Percentiles rank a stretch among this genome's conserved stretches.
These are phyloP conservation scores for Drosophila bifasciata DNA, from an alignment of 1,140 invertebrate genomes.

Conservation along the genomic window DNA sequence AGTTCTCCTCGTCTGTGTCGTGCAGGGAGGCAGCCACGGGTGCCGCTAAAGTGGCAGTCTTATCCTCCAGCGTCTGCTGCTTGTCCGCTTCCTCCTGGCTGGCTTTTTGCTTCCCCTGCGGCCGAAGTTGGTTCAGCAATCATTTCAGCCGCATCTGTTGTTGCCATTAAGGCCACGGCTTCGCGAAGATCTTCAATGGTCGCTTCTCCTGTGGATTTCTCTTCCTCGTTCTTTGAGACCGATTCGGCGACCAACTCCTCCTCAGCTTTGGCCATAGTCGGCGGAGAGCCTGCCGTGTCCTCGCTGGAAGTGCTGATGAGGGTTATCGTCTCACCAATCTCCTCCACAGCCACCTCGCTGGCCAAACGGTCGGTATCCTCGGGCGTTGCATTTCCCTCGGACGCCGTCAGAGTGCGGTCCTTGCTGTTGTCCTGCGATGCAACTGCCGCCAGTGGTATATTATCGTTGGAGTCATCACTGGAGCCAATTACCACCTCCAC, in stretches of 20 bases:
- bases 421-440: constrained; percentile 65
- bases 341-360: constrained; percentile 52
- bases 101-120: constrained; percentile 2
- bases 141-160: not conserved
- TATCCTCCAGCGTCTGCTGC: constrained; percentile 13
- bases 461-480: constrained; percentile 76
- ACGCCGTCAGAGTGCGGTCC: constrained; percentile 33
- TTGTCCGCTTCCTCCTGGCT: constrained; percentile 36
- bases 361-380: constrained; percentile 41
- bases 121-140: not conserved
- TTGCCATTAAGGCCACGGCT: not conserved
- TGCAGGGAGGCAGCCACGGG: constrained; percentile 56
- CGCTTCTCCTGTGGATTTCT: not conserved
- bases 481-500: constrained; percentile 64
- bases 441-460: constrained; percentile 70
- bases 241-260: constrained; percentile 7
- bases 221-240: not conserved
- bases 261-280: constrained; percentile 16
- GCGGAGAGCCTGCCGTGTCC: constrained; percentile 41
- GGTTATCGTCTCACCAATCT: constrained; percentile 59
- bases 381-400: constrained; percentile 6
- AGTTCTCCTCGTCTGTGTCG: constrained; percentile 86
- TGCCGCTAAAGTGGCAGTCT: not conserved
- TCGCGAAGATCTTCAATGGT: not conserved
- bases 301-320: constrained; percentile 67